phyloP scores from a whole-genome alignment of 2,888 invertebrate genomes.

The Drosophila rellima region DNA sequence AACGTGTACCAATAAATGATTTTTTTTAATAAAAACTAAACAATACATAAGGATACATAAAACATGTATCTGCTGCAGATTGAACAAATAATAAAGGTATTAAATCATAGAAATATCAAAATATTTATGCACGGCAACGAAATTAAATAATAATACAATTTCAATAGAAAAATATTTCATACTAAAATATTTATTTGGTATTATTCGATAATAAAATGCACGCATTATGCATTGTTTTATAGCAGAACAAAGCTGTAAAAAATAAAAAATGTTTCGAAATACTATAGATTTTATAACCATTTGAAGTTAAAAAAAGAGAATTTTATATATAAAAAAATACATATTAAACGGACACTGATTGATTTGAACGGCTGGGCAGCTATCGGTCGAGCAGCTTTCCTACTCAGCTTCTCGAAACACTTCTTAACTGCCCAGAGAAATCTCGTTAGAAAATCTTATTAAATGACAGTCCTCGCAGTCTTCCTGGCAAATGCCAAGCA shows the following conservation, averaged over 20 bases:
- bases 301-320: neutral
- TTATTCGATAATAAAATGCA: constrained; percentile 16
- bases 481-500: constrained; percentile 56
- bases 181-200: constrained; percentile 23
- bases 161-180: constrained; percentile 4
- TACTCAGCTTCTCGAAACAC: neutral
- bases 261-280: neutral
- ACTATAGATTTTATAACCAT: neutral
- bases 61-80: constrained; percentile 26
- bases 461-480: constrained; percentile 28
- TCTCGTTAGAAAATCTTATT: constrained; percentile 61
- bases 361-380: neutral
- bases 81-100: constrained; percentile 35
- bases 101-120: constrained; percentile 50
- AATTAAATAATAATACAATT: constrained; percentile 35
- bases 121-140: constrained; percentile 37
- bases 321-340: neutral
- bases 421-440: constrained; percentile 1
- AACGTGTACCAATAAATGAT: constrained; percentile 61
- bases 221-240: constrained; percentile 1
- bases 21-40: constrained; percentile 59
- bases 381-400: neutral
- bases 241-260: neutral
- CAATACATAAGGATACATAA: constrained; percentile 38
- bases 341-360: too few relatives aligned